These are phyloP conservation scores for Microtus oregoni DNA, from an alignment of 2,113 vertebrate genomes.

Conservation along the genomic window DNA sequence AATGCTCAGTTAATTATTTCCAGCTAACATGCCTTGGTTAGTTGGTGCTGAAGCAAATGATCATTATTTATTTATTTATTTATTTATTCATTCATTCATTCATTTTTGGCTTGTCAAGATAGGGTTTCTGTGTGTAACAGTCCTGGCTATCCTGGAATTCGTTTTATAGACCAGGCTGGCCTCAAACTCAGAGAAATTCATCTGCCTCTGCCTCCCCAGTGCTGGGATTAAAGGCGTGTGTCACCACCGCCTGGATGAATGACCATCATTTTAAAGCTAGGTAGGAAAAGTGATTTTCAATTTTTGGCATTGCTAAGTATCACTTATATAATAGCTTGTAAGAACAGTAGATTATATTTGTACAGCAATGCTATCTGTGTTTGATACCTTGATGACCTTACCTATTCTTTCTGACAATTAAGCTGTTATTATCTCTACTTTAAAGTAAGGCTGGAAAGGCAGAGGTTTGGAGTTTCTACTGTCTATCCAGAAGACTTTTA, in stretches of 20 bases:
- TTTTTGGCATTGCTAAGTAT: constrained; percentile 10
- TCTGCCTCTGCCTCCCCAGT: background rate
- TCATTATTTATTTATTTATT: background rate
- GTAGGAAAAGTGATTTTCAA: background rate
- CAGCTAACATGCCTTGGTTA: background rate
- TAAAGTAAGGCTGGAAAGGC: background rate
- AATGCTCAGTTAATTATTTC: background rate
- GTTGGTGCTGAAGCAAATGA: background rate
- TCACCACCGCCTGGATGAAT: background rate
- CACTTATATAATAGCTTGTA: background rate
- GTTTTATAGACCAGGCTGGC: background rate
- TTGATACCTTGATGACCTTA: background rate
- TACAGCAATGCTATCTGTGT: background rate
- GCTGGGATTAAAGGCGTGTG: background rate
- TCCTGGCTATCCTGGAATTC: background rate
- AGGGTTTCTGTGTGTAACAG: background rate
- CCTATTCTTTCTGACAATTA: background rate
- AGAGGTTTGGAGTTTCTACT: background rate
- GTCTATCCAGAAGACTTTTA: background rate
- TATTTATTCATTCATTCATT: background rate
- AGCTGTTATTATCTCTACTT: background rate
- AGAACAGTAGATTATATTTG: background rate
- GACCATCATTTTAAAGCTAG: background rate
- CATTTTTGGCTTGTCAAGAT: background rate
- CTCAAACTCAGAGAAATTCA: background rate